Evolutionary conservation across 2,113 vertebrate species (phyloP).

Genomic region (Chaenogobius annularis): DNA sequence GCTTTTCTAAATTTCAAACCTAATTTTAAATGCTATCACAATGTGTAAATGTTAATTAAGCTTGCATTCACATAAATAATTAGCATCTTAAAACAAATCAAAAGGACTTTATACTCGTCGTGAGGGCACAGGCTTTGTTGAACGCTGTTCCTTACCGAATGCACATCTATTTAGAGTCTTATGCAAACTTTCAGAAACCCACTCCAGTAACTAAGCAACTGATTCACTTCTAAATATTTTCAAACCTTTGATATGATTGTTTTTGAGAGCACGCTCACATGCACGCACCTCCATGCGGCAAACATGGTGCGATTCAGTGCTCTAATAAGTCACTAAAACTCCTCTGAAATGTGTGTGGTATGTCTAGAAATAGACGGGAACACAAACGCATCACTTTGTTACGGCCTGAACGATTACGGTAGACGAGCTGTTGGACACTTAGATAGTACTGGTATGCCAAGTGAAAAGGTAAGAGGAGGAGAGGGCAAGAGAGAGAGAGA

Average conservation of each 20-base stretch:
- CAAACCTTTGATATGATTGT: constrained; percentile 56
- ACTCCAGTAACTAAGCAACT: constrained; percentile 61
- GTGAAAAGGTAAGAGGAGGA: constrained; percentile 35
- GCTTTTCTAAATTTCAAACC: neutral
- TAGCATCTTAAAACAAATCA: neutral
- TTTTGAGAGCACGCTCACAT: constrained; percentile 31
- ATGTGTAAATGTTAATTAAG: neutral
- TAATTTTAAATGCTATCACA: neutral
- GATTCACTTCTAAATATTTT: constrained; percentile 58
- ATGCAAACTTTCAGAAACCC: constrained; percentile 38
- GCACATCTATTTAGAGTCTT: neutral
- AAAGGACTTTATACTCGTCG: neutral
- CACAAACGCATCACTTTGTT: constrained; percentile 47
- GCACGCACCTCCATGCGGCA: constrained; percentile 34
- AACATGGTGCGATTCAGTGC: constrained; percentile 33
- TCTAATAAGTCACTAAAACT: constrained; percentile 45
- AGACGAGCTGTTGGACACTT: constrained; percentile 25
- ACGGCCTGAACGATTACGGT: constrained; percentile 54
- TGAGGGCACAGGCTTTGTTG: neutral
- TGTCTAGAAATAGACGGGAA: constrained; percentile 56
- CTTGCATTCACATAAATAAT: neutral
- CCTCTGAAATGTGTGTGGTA: constrained; percentile 26
- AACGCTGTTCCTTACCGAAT: neutral
- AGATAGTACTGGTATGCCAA: constrained; percentile 46
- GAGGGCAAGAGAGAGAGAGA: constrained; percentile 19